phyloP scores from a whole-genome alignment of 2,113 vertebrate genomes.

The Anarhynchus alexandrinus region DNA sequence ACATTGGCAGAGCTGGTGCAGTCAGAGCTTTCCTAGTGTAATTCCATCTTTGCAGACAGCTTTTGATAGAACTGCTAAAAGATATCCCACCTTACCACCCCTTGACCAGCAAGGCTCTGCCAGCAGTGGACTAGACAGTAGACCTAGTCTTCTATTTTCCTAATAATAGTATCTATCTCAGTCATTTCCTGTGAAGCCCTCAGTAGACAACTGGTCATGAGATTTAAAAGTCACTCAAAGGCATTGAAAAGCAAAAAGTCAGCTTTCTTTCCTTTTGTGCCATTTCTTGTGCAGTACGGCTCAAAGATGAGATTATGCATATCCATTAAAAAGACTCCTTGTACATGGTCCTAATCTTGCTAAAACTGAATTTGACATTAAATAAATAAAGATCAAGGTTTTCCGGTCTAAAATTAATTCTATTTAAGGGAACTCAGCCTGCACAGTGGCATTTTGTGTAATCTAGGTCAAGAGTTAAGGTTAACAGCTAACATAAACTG shows the following conservation, averaged over 20 bases:
- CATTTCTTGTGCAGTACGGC: background rate
- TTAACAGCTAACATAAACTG: conserved; percentile 5
- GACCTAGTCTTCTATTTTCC: background rate
- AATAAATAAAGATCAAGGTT: background rate
- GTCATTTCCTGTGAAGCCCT: background rate
- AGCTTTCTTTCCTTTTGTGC: background rate
- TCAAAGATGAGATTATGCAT: background rate
- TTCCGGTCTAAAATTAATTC: background rate
- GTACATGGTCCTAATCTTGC: background rate
- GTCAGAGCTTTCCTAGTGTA: background rate
- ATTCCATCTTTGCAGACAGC: background rate
- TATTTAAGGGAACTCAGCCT: background rate
- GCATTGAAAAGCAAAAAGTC: background rate
- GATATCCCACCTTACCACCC: background rate
- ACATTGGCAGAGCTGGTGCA: background rate
- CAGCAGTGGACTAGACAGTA: background rate
- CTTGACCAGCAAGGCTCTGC: background rate
- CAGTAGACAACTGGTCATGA: background rate
- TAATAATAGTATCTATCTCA: background rate
- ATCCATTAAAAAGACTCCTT: background rate
- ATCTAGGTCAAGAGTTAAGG: background rate
- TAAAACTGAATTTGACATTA: background rate
- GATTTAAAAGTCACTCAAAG: background rate
- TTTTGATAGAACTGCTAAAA: background rate
- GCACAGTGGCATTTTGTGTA: background rate